These are phyloP conservation scores for Onychostruthus taczanowskii DNA, from an alignment of 2,113 vertebrate genomes.

Conservation along the genomic window DNA sequence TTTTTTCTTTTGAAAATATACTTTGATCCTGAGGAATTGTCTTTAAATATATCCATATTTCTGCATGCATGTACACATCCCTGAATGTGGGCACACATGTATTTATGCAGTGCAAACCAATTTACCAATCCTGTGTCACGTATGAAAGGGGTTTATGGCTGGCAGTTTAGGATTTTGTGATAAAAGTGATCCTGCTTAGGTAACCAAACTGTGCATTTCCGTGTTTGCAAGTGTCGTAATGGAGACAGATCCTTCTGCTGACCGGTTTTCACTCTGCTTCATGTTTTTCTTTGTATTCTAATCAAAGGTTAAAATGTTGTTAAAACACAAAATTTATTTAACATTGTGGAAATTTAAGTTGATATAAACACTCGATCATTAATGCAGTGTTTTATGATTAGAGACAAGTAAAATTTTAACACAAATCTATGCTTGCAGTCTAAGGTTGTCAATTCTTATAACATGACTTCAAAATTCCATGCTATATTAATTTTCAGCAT, in stretches of 20 bases:
- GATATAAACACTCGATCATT: conserved; percentile 11
- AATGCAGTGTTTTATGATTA: conserved; percentile 48
- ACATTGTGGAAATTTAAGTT: conserved; percentile 10
- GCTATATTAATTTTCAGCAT: conserved; percentile 63
- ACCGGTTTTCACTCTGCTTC: background rate
- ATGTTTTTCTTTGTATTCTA: conserved; percentile 4
- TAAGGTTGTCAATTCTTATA: conserved; percentile 55
- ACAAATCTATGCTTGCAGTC: conserved; percentile 54
- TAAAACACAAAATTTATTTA: conserved; percentile 1
- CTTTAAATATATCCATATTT: background rate
- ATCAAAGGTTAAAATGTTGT: background rate
- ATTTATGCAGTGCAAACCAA: background rate
- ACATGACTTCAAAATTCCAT: conserved; percentile 60
- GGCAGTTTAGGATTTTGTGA: background rate
- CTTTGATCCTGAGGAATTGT: background rate
- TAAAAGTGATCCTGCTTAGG: background rate
- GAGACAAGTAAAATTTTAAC: conserved; percentile 48
- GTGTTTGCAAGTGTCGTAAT: background rate
- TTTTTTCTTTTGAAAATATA: background rate
- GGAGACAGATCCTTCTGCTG: background rate
- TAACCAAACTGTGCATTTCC: background rate
- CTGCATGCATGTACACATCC: background rate
- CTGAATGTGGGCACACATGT: background rate
- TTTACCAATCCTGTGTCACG: background rate
- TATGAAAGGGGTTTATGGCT: background rate